These are phyloP conservation scores for Lates japonicus DNA, from an alignment of 2,797 vertebrate species.

Conservation along the genomic window DNA sequence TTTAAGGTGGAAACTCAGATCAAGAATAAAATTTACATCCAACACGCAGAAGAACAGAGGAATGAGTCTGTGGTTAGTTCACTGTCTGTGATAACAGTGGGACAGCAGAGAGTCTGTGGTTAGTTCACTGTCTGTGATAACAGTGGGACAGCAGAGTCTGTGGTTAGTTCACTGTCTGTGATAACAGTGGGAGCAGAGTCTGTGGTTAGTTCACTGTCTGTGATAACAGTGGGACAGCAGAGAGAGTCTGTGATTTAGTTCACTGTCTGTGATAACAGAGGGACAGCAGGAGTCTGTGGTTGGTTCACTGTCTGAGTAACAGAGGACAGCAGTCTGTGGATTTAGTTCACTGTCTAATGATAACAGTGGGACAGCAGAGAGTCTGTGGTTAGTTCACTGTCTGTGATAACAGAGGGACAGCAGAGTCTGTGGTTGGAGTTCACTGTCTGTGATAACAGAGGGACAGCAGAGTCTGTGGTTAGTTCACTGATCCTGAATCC, in stretches of 20 bases:
- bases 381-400: too few species aligned
- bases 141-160: not conserved
- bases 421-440: not conserved
- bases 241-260: not conserved
- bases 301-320: not conserved
- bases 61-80: too few species aligned
- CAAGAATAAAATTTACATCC: too few species aligned
- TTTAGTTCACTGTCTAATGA: too few species aligned
- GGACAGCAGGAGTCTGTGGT: not conserved
- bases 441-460: not conserved
- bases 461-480: not conserved
- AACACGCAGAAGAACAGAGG: too few species aligned
- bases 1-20: not conserved
- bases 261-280: not conserved
- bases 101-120: not conserved
- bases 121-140: not conserved
- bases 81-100: too few species aligned
- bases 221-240: too few species aligned
- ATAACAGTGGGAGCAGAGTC: too few species aligned
- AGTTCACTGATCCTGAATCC: not conserved
- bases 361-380: too few species aligned
- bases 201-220: too few species aligned
- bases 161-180: too few species aligned
- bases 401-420: too few species aligned
- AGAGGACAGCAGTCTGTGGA: not conserved